phyloP scores from a whole-genome alignment of 2,888 invertebrate genomes.

The Macrophya alboannulata region DNA sequence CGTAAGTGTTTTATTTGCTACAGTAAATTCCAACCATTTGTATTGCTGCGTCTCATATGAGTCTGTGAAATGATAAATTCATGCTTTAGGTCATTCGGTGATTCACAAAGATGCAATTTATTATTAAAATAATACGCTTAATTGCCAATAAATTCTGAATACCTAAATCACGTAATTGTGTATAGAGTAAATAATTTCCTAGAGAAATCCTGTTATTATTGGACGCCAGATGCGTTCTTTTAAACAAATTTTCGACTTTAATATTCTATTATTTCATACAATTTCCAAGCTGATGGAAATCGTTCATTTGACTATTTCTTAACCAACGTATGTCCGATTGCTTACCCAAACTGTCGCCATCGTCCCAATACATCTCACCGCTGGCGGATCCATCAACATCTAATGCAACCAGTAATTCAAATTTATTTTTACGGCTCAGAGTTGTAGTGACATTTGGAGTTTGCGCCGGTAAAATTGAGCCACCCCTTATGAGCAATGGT shows the following conservation, averaged over 20 bases:
- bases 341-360: slow-evolving; percentile 88
- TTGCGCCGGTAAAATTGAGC: slow-evolving; percentile 87
- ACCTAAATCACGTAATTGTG: not conserved
- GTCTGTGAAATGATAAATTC: slow-evolving; percentile 66
- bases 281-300: not conserved
- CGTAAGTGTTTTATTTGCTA: slow-evolving; percentile 63
- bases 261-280: not conserved
- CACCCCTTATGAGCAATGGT: slow-evolving; percentile 86
- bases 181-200: not conserved
- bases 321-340: slow-evolving; percentile 55
- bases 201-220: not conserved
- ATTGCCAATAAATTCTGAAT: not conserved
- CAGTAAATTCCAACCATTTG: slow-evolving; percentile 70
- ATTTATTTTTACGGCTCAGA: slow-evolving; percentile 83
- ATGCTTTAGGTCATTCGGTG: not conserved
- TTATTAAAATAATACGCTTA: not conserved
- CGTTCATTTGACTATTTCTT: not conserved
- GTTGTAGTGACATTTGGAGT: slow-evolving; percentile 85
- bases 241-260: not conserved
- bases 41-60: slow-evolving; percentile 72
- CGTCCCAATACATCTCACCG: slow-evolving; percentile 91
- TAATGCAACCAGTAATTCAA: slow-evolving; percentile 86
- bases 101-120: not conserved
- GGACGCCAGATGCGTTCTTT: not conserved
- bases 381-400: slow-evolving; percentile 81